Percentiles rank a stretch among this genome's conserved stretches.
Evolutionary conservation across 64 coral and sea anemone genomes (phyloP).

Genomic region (Pachyseris speciosa): DNA sequence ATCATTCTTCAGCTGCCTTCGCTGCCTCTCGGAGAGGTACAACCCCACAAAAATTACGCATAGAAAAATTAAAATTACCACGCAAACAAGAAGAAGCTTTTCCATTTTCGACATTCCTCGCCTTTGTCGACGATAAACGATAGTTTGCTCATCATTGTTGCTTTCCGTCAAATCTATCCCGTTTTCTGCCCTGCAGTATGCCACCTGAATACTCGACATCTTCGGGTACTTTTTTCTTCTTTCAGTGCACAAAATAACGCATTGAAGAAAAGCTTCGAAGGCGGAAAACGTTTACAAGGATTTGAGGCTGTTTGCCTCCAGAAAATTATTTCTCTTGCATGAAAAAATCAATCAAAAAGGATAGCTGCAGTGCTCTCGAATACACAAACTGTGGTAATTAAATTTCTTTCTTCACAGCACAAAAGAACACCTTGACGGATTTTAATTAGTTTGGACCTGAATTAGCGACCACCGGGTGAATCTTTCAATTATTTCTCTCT

Average conservation of each 20-base stretch:
- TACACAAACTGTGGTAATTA: too few relatives aligned
- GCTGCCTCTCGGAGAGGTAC: background rate
- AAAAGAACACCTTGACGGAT: background rate
- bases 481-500: too few relatives aligned
- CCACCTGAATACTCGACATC: background rate
- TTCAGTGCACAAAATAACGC: background rate
- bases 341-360: background rate
- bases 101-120: constrained; percentile 4
- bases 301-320: background rate
- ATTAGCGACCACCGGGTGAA: too few relatives aligned
- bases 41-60: constrained; percentile 2
- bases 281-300: background rate
- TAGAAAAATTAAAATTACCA: background rate
- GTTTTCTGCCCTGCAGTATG: constrained; percentile 6
- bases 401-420: background rate
- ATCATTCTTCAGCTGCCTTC: background rate
- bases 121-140: background rate
- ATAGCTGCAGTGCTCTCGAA: background rate
- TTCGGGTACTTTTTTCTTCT: background rate
- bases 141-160: background rate
- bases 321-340: background rate
- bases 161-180: background rate
- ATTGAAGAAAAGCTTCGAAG: background rate
- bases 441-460: too few relatives aligned
- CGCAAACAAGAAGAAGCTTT: background rate